Conservation (phyloP, 1,140 invertebrate species). For the Saccostrea echinata region DNA sequence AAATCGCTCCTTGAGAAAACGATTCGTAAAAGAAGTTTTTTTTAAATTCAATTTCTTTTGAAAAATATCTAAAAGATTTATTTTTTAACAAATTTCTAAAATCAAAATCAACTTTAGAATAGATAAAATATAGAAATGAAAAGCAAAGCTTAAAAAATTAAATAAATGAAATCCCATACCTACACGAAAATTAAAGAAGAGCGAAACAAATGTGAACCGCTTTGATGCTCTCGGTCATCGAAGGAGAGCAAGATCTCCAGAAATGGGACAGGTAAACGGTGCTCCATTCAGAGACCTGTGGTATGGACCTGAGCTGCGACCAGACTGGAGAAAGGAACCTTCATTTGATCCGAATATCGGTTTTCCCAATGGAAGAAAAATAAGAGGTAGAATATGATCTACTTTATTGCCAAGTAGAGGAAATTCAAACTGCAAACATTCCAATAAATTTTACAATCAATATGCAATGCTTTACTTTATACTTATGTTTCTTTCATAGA, state of each 20-base stretch:
- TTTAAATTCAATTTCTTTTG: too few species aligned
- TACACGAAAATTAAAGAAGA: neutral
- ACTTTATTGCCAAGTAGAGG: neutral
- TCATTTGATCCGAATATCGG: constrained; percentile 89
- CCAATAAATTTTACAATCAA: too few species aligned
- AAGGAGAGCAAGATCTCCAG: neutral
- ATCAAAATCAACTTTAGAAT: too few species aligned
- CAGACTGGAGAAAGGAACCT: constrained; percentile 84
- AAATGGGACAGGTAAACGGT: neutral
- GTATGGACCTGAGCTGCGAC: constrained; percentile 65
- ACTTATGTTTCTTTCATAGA: too few species aligned
- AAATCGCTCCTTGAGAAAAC: neutral
- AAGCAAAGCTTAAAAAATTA: too few species aligned
- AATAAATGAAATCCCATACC: too few species aligned
- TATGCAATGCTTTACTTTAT: too few species aligned
- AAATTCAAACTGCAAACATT: neutral
- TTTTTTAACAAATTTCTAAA: too few species aligned
- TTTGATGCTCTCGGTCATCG: constrained; percentile 9
- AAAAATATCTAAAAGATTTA: too few species aligned
- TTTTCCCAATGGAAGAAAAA: constrained; percentile 87
- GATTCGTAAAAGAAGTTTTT: neutral
- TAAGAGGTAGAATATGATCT: constrained; percentile 83
- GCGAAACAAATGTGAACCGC: neutral
- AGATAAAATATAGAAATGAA: too few species aligned
- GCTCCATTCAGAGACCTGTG: neutral